phyloP scores from a whole-genome alignment of 2,888 invertebrate species.

The Brachyptera putata region DNA sequence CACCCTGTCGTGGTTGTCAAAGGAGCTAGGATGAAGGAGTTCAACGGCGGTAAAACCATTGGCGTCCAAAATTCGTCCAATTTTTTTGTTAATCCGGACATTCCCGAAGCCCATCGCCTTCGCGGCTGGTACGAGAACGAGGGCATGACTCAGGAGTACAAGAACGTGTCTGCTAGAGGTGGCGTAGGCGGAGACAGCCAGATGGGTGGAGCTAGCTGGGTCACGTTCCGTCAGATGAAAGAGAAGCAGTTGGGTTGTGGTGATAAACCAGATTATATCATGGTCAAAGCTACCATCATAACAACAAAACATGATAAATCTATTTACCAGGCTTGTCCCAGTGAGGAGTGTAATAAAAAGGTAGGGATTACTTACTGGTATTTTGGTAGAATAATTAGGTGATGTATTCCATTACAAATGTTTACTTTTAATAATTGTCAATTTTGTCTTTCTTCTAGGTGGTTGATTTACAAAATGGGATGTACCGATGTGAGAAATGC shows the following conservation, averaged over 20 bases:
- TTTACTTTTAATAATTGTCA: slow-evolving; percentile 14
- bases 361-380: slow-evolving; percentile 36
- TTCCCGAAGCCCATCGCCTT: slow-evolving; percentile 77
- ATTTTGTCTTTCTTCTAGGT: slow-evolving; percentile 46
- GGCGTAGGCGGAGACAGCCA: slow-evolving; percentile 22
- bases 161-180: slow-evolving; percentile 57
- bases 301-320: slow-evolving; percentile 77
- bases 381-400: neutral
- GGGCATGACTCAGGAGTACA: slow-evolving; percentile 58
- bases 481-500: slow-evolving; percentile 95
- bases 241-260: slow-evolving; percentile 63
- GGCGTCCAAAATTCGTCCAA: slow-evolving; percentile 53
- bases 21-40: slow-evolving; percentile 80
- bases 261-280: slow-evolving; percentile 80
- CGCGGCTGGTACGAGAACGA: slow-evolving; percentile 89
- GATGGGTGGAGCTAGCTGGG: slow-evolving; percentile 51
- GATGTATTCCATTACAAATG: neutral
- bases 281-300: slow-evolving; percentile 70
- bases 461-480: slow-evolving; percentile 79
- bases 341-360: slow-evolving; percentile 91
- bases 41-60: slow-evolving; percentile 73
- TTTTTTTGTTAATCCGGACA: slow-evolving; percentile 81
- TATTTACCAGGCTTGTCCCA: slow-evolving; percentile 88
- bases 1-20: slow-evolving; percentile 85
- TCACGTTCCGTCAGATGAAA: slow-evolving; percentile 71